These are phyloP conservation scores for Zootermopsis nevadensis DNA, from an alignment of 2,888 invertebrate species.

Conservation along the genomic window DNA sequence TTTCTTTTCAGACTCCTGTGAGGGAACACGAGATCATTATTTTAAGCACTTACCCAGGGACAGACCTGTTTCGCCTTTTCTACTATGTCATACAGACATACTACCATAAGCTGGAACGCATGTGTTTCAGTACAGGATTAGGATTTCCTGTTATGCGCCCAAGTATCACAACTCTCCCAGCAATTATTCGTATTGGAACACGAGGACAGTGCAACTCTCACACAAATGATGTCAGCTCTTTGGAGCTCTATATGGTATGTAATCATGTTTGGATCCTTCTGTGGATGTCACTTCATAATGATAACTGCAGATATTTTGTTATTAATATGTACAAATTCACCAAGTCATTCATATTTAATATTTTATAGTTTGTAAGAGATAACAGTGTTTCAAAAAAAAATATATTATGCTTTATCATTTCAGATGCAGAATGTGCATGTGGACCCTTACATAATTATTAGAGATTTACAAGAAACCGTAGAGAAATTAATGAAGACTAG, in stretches of 20 bases:
- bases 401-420: not conserved
- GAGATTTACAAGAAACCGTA: not conserved
- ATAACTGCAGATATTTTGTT: not conserved
- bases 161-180: conserved; percentile 58
- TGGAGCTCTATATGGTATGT: conserved; percentile 62
- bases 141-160: conserved; percentile 57
- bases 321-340: not conserved
- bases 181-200: conserved; percentile 60
- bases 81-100: conserved; percentile 58
- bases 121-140: conserved; percentile 61
- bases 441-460: conserved; percentile 37
- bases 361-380: too few species aligned
- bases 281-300: not conserved
- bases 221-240: conserved; percentile 61
- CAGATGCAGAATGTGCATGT: conserved; percentile 41
- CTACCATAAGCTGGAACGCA: conserved; percentile 53
- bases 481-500: not conserved
- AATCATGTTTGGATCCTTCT: not conserved
- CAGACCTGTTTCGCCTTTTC: conserved; percentile 59
- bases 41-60: conserved; percentile 58
- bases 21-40: conserved; percentile 63
- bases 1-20: conserved; percentile 59
- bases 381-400: too few species aligned
- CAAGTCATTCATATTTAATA: too few species aligned
- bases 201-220: conserved; percentile 61